These are phyloP conservation scores for Thamnophis sirtalis DNA, from an alignment of 2,113 vertebrate genomes.

Conservation along the genomic window DNA sequence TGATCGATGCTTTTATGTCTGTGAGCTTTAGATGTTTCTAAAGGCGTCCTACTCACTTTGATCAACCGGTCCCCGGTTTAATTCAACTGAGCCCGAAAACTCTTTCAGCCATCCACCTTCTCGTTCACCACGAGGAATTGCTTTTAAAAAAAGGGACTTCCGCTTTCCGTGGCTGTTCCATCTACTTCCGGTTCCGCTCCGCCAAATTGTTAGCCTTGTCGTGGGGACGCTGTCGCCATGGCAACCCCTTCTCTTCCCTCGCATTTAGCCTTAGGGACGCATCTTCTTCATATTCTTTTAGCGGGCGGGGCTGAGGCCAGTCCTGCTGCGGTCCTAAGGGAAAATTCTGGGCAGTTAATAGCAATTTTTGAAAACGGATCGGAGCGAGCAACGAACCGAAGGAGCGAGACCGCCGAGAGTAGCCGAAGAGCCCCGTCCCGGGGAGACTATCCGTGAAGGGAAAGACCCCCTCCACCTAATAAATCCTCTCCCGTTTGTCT, in stretches of 20 bases:
- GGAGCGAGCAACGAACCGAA: background rate
- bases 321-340: background rate
- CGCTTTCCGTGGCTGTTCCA: background rate
- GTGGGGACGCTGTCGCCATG: conserved; percentile 14
- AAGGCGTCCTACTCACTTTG: background rate
- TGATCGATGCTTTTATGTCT: background rate
- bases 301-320: background rate
- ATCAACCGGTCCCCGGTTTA: background rate
- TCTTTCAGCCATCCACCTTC: rapidly evolving
- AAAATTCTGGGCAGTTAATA: background rate
- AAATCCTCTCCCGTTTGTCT: background rate
- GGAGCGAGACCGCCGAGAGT: background rate
- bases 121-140: background rate
- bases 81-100: background rate
- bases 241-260: background rate
- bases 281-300: background rate
- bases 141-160: conserved; percentile 6
- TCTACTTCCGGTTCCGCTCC: conserved; percentile 20
- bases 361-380: background rate
- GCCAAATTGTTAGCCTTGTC: background rate
- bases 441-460: background rate
- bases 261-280: background rate
- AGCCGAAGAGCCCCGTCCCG: background rate
- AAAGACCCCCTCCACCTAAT: background rate
- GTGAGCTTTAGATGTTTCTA: background rate